Base-by-base conservation (phyloP, 2,797 vertebrate genomes). In the Limnodromus scolopaceus region DNA sequence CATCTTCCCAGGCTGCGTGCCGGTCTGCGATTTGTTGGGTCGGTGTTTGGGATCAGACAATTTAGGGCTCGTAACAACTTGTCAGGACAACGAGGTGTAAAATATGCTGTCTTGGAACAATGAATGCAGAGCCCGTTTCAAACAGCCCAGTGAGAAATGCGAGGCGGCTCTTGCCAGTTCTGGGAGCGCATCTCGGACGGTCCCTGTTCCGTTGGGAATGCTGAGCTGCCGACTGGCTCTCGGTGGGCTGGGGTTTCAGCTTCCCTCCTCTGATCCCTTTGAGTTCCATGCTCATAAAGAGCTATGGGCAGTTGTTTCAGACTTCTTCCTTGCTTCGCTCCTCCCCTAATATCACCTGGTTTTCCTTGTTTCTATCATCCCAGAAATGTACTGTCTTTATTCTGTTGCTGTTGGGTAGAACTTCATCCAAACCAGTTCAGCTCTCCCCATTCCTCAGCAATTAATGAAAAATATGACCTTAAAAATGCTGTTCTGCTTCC, bases 41-140 rank as follows among this genome's bases (percentile, higher is more conserved):
- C 16, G 1, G 32, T 13, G 8, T 4, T 2, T 0, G 24, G 81
- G 34, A 36, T 61, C 28, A 24, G 66, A 16, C 15, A 30, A 16
- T 0, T 11, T 12, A 13, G 0, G 0, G 20, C 15, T n/a, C 0
- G 0, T 45, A 63, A 25, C 27, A 45, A 10, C 34, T 30, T 20
- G 17, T 55, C 64, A 74, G 61, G 55, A 65, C 41, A 51, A 2
- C 0, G 3, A 23, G 16, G 34, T 58, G 45, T 34, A 23, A 38
- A 70, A 74, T 39, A 34, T 2, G 25, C 34, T 81, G 34, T 28
- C 60, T 77, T 84, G 45, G 68, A 81, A 43, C 43, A 39, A 17
- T 2, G 43, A 32, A 13, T 7, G 3, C 6, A 32, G 41, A 81
- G 32, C 28, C 28, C 2, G 4, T 84, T 87, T 72, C 48, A 38